Base-by-base conservation (phyloP, 2,797 vertebrate genomes). In the Cirrhinus molitorella region DNA sequence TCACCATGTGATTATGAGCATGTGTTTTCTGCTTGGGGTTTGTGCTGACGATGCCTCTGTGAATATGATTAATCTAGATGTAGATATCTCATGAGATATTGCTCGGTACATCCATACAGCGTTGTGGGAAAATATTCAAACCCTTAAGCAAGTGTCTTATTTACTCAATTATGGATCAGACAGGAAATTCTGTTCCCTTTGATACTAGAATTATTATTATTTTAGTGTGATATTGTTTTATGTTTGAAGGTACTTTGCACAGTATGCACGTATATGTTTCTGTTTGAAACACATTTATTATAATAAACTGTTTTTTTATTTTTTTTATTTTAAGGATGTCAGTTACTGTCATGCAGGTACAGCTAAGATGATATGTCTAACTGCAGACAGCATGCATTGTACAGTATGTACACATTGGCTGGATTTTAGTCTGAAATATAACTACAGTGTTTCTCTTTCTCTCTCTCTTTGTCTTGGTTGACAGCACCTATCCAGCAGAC, bases 401-500 rank as follows among this genome's bases (percentile, higher is more conserved):
- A 14, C 19, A n/a, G 19, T 74, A 74, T 53, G 34, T 37, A 53
- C 19, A n/a, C 51, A 40, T 23, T 23, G 12, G 9, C 72, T 57
- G 34, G 7, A 23, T 57, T 40, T 74, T 10, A 40, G 2, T 40
- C 31, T 21, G 63, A 66, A 34, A 66, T 21, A 12, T 37, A 19
- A 66, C 31, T 3, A 21, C 9, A 21, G 23, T 71, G n/a, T 63
- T 63, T 61, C 13, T 61, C 23, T 45, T 25, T 78, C 17, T 61
- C 5, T 79, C 79, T 87, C 4, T 91, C 79, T 86, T 70, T 83
- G 86, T 89, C 16, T 83, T 85, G 5, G 4, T 37, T 31, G 34
- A 67, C 91, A 99, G 98, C 98, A 99, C 90, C 95, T 98, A 87
- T 99, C 98, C 92, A 99, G 98, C 92, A 95, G 98, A 89, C 98